Percentiles rank a stretch among this genome's conserved stretches.
These are phyloP conservation scores for Oxycera nigricornis DNA, from an alignment of 2,888 invertebrate genomes.

Conservation along the genomic window DNA sequence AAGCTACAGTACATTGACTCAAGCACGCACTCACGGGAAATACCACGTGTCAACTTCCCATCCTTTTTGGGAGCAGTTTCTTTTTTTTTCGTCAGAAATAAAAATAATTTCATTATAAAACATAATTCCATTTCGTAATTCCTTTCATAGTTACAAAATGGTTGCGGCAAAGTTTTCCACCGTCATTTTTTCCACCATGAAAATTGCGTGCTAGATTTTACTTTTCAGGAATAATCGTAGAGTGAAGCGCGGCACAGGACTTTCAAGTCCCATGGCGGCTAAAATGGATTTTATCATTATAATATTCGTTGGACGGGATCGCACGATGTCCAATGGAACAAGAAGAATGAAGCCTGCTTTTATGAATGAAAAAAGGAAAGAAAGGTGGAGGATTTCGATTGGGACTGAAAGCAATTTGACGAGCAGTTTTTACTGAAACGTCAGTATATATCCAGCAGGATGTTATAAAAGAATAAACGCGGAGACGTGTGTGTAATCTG, in stretches of 20 bases:
- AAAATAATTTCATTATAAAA: not conserved
- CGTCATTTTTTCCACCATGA: no score
- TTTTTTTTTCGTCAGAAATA: no score
- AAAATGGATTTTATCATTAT: not conserved
- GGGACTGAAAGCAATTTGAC: not conserved
- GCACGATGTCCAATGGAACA: no score
- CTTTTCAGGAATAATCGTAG: not conserved
- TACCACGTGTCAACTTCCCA: no score
- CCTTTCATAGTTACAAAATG: no score
- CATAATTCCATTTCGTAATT: not conserved
- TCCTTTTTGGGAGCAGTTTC: no score
- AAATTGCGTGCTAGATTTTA: not conserved
- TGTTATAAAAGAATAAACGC: not conserved
- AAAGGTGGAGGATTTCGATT: not conserved
- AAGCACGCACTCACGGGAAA: no score
- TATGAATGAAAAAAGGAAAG: not conserved
- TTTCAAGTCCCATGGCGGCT: not conserved
- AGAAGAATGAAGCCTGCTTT: no score
- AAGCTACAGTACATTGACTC: no score
- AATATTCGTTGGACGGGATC: not conserved
- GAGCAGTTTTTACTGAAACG: no score
- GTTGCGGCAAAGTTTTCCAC: no score
- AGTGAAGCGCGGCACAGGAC: not conserved
- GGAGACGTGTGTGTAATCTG: not conserved
- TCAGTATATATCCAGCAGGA: no score